Base-by-base conservation (phyloP, 1,140 invertebrate genomes). In the Drosophila chauvacae region DNA sequence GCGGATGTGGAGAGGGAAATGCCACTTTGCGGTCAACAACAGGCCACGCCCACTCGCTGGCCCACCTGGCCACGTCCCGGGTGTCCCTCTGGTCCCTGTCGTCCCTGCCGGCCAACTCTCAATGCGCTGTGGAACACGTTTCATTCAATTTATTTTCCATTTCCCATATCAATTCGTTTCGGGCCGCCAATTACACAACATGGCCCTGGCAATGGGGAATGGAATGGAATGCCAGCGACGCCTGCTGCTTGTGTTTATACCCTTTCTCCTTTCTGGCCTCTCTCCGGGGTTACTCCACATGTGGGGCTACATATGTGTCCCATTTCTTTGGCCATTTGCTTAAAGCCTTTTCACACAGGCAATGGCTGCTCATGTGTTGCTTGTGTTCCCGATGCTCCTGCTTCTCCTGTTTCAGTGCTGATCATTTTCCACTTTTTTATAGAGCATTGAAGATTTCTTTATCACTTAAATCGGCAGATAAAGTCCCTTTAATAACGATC, bases 111-210 rank as follows among this genome's bases (percentile, higher is more conserved):
- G 6, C 7, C 26, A 39, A 50, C 42, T 68, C 35, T 45, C 68
- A 35, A 20, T 44, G 64, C 45, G 56, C 65, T 45, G 55, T 71
- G 55, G 42, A 75, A 75, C 83, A 87, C 83, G 77, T 87, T 87
- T 88, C 83, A 87, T 87, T 84, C 83, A 87, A 88, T 88, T 88
- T 88, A 88, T 88, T 88, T 78, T 69, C 72, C 84, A 88, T 88
- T 88, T 88, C 84, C 84, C 80, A 69, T 84, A 90, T 88, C 85
- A 88, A 88, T 88, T 88, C 84, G 85, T 75, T 84, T 84, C 71
- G 80, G 77, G 84, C 80, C 84, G 83, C 84, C 83, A 87, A 87
- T 87, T 87, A 87, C 80, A 84, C 80, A 80, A 73, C 63, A 71
- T 85, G 77, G 60, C 62, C 60, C 56, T 77, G 72, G 71, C 53